Conservation (phyloP, 2,113 vertebrate genomes). For the Todiramphus chloris region DNA sequence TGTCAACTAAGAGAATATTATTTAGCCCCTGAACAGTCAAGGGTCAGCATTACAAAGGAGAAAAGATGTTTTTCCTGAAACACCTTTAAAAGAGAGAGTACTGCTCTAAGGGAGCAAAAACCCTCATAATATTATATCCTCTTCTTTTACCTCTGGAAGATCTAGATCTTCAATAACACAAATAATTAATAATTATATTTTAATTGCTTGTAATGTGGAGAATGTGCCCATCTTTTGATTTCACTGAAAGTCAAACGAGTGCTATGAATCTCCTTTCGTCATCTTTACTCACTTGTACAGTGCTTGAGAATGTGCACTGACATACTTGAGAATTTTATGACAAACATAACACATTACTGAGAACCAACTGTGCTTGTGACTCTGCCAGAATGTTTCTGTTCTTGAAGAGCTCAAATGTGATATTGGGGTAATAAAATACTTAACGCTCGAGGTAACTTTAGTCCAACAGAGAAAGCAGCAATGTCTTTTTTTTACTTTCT, state of each 20-base stretch:
- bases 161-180: background rate
- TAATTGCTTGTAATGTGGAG: background rate
- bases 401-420: background rate
- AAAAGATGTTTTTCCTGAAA: background rate
- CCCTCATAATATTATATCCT: background rate
- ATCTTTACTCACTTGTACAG: background rate
- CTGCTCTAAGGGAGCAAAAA: background rate
- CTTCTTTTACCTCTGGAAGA: background rate
- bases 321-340: slow-evolving; percentile 12
- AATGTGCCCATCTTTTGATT: background rate
- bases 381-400: slow-evolving; percentile 26
- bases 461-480: background rate
- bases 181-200: background rate
- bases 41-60: background rate
- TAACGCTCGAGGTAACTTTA: background rate
- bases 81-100: background rate
- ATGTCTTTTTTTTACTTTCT: background rate
- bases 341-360: background rate
- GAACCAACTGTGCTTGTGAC: slow-evolving; percentile 13
- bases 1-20: slow-evolving; percentile 3
- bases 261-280: background rate
- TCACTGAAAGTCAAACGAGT: background rate
- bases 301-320: background rate
- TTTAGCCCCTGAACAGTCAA: slow-evolving; percentile 15
- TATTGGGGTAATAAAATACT: background rate